Conservation (phyloP, 2,888 invertebrate species). For the Netelia virgata region DNA sequence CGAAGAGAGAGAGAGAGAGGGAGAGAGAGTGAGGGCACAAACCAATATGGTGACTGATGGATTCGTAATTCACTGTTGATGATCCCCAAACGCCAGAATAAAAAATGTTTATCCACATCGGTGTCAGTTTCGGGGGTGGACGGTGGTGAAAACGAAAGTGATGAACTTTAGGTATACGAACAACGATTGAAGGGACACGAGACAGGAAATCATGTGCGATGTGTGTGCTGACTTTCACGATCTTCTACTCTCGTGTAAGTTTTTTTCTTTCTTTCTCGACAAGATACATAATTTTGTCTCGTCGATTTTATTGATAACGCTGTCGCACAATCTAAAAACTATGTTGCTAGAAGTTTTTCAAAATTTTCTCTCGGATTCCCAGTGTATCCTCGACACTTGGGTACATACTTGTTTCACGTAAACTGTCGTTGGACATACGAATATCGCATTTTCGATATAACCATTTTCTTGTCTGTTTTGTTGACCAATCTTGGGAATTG, state of each 20-base stretch:
- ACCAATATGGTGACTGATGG: constrained; percentile 83
- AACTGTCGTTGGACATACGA: neutral
- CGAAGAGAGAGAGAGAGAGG: constrained; percentile 36
- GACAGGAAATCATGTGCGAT: constrained; percentile 92
- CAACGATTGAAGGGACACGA: constrained; percentile 71
- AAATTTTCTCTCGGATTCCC: neutral
- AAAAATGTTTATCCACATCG: constrained; percentile 78
- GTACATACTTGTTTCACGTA: neutral
- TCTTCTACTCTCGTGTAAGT: constrained; percentile 94
- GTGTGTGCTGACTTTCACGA: constrained; percentile 97
- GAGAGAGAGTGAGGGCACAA: constrained; percentile 68
- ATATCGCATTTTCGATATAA: constrained; percentile 5
- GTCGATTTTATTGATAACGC: neutral
- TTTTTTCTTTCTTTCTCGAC: constrained; percentile 61
- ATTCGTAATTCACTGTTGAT: constrained; percentile 81
- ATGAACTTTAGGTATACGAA: constrained; percentile 79
- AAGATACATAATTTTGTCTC: constrained; percentile 9
- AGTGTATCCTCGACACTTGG: neutral
- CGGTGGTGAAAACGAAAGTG: constrained; percentile 76
- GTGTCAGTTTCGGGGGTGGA: constrained; percentile 74
- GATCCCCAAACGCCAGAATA: constrained; percentile 69
- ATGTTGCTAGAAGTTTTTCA: neutral
- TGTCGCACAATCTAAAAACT: neutral
- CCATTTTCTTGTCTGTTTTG: neutral
- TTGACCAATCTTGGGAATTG: constrained; percentile 2